A percentile compares a stretch with the other conserved stretches of the same genome.
Evolutionary conservation across 1,140 invertebrate genomes (phyloP).

Genomic region (Monochamus saltuarius): DNA sequence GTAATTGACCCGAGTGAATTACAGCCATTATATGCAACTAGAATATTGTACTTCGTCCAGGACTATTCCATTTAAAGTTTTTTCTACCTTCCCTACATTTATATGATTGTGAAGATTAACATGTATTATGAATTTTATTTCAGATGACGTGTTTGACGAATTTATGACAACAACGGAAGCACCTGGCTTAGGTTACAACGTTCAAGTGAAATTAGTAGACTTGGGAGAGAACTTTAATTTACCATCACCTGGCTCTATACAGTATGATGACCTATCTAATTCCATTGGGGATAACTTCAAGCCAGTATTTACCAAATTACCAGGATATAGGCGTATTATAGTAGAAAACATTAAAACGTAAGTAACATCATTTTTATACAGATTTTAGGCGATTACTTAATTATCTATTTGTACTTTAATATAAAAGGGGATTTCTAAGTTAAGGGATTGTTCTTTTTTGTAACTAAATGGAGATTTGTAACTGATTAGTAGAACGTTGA

Average conservation of each 20-base stretch:
- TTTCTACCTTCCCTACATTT: too few relatives aligned
- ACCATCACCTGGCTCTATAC: conserved; percentile 65
- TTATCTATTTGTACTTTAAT: too few relatives aligned
- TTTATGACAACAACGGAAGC: conserved; percentile 62
- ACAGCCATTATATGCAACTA: too few relatives aligned
- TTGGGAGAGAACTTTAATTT: conserved; percentile 74
- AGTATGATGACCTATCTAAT: conserved; percentile 73
- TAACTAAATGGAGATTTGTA: too few relatives aligned
- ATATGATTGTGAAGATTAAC: too few relatives aligned
- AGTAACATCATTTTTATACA: conserved; percentile 41
- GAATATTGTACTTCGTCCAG: too few relatives aligned
- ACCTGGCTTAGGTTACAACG: conserved; percentile 65
- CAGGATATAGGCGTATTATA: conserved; percentile 71
- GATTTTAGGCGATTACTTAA: background rate
- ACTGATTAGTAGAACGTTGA: too few relatives aligned
- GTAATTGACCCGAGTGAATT: too few relatives aligned
- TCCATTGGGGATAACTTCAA: conserved; percentile 67
- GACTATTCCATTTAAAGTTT: too few relatives aligned
- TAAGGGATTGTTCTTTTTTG: too few relatives aligned
- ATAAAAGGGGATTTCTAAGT: too few relatives aligned
- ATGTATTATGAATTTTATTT: background rate
- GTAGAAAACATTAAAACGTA: conserved; percentile 74
- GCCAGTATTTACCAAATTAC: conserved; percentile 61
- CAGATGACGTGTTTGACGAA: conserved; percentile 57
- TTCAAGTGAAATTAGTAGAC: conserved; percentile 73